Base-by-base conservation (phyloP, 2,113 vertebrate genomes). In the Furnarius figulus region DNA sequence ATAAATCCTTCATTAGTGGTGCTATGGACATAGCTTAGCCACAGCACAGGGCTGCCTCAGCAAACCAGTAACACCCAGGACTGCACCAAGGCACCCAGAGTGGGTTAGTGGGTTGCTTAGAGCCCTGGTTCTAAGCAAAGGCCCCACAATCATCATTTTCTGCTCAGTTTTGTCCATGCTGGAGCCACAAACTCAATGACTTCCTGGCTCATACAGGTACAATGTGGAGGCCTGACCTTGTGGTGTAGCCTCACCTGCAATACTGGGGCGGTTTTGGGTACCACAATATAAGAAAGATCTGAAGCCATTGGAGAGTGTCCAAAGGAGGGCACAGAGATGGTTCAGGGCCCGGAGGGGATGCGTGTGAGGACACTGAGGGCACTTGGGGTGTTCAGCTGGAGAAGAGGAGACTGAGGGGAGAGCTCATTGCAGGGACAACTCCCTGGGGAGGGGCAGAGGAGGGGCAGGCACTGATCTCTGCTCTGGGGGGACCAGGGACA, bases 171-270 rank as follows among this genome's bases (percentile, higher is more conserved):
- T 52, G 12, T 21, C 37, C 24, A 4, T 19, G 42, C 47, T 4
- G 3, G 67, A 67, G 63, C 10, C 65, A 59, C 33, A 42, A 8
- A 10, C 4, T 37, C 19, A 11, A 39, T 52, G n/a, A 7, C 11
- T 12, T 35, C 42, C 59, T 28, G 12, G 19, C 56, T 42, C 28
- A 2, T 0, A 8, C 16, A 37, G 28, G 14, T 21, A 33, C 1
- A 2, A 4, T 0, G 0, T 2, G 10, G 28, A 73, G 28, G 44
- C 25, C 44, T 30, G 62, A 18, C 37, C 35, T 50, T 27, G 24
- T 39, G 24, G 37, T 61, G 35, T 35, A 61, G 59, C 35, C 24
- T 39, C 24, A 61, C 35, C 35, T 61, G 25, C 15, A 39, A 27
- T 19, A 61, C 27, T 39, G 59, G 25, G 16, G 35, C n/a, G 27